Evolutionary conservation across 1,140 invertebrate genomes (phyloP), one percentile per base, ranked within the genome.

Genomic region (Physella acuta): DNA sequence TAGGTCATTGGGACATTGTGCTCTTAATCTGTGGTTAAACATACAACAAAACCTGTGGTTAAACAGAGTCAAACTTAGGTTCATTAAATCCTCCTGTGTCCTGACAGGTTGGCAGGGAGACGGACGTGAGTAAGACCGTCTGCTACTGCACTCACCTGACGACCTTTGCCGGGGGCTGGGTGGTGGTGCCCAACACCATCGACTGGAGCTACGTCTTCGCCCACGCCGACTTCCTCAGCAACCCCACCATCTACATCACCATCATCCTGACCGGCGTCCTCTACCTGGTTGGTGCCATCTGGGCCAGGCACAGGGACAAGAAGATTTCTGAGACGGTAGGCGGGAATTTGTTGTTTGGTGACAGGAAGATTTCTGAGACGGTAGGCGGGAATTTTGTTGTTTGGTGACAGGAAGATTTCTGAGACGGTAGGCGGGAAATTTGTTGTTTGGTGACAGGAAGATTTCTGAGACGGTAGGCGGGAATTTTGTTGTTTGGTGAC

Each of bases 191-290:
- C 0, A 86, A 86, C 68, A 77, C 78, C 20, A 83, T 87, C 11
- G 83, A 86, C 77, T 86, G 82, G 75, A 75, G 80, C 65, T 85
- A 82, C 66, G 78, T 85, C 3, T 84, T 86, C 28, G 73, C 76
- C 30, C 84, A 86, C 72, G 84, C 85, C n/a, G 85, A 86, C 49
- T 88, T 88, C 75, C 76, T 79, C 5, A 86, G 87, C 75, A 89
- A 89, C 76, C 81, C 87, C 3, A 88, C 88, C 1, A 83, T 89
- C 53, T 89, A 88, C 73, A 78, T 86, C 61, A 87, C 86, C 0
- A 81, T 87, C 52, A 87, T 88, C 31, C 75, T 88, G 3, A 85
- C 88, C 3, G 63, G 79, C 24, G 67, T 80, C 11, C 67, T 88
- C 16, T 88, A 87, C 70, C 71, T 88, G 20, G 52, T 84, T 0